Evolutionary conservation across 2,888 invertebrate species (phyloP), one percentile per base, ranked within the genome.

Genomic region (Euplagia quadripunctaria): DNA sequence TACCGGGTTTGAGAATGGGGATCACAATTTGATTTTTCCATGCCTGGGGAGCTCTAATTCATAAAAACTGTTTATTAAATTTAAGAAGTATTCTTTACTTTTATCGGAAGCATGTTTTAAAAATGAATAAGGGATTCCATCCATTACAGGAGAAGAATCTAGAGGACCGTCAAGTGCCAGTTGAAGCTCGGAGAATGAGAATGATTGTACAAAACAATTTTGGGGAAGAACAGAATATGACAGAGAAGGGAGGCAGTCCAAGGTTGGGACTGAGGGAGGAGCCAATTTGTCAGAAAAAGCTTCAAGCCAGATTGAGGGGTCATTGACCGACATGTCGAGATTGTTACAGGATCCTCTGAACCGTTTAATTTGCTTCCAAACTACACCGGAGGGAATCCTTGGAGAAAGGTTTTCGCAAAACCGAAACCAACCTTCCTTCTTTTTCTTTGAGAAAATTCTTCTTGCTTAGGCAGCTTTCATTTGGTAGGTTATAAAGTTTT

Each of bases 291-390:
- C 63, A 14, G 11, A 31, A 31, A 63, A 63, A 41, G 31, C 41
- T 41, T 63, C 63, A 14, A 63, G 63, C 12, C 41, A 41, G 3
- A 12, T 17, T 41, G 5, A 51, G 16, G 16, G 4, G 14, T 51
- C 51, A 16, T 51, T 16, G 51, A 16, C 16, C 5, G 51, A 14
- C 7, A 63, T 63, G 41, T 63, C 16, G 41, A 12, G 9, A 17
- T 4, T 63, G 12, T 63, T 41, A 41, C 11, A 14, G 14, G 41
- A 20, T 4, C 41, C 63, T 41, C 63, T 63, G 12, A 63, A 63
- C 14, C 41, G 11, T 63, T 63, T 63, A 63, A 63, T 63, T 41
- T 63, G 63, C 41, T 63, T 41, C 63, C 63, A 63, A 41, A 63
- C 63, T 41, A 63, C 14, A 63, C 5, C 16, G 41, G 41, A 63